Conservation (phyloP, 2,888 invertebrate genomes). For the Agrotis segetum region DNA sequence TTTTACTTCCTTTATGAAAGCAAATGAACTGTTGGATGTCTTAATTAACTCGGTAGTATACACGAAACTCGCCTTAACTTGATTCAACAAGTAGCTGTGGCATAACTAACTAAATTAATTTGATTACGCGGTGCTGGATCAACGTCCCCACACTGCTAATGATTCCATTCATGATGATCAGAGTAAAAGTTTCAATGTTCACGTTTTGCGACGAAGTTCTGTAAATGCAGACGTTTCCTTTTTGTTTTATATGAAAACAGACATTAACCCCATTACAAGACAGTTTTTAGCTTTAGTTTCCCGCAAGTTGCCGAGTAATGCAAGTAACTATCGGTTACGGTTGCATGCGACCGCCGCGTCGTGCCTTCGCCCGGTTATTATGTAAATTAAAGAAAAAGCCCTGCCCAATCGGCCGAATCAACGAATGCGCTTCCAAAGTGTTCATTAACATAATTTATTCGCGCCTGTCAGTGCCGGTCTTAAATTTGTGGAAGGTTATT, state of each 20-base stretch:
- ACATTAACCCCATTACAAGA: constrained; percentile 48
- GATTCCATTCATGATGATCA: constrained; percentile 47
- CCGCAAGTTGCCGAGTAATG: constrained; percentile 40
- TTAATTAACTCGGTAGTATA: constrained; percentile 62
- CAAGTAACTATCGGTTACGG: constrained; percentile 64
- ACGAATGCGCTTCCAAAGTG: constrained; percentile 88
- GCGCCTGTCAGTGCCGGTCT: constrained; percentile 87
- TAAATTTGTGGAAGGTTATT: constrained; percentile 88
- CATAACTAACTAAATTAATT: constrained; percentile 58
- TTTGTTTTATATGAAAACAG: constrained; percentile 17
- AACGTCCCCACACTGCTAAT: constrained; percentile 38
- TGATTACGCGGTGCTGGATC: constrained; percentile 51
- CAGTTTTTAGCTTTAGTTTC: constrained; percentile 47
- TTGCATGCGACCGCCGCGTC: constrained; percentile 61
- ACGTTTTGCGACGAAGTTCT: constrained; percentile 18
- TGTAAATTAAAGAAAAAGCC: constrained; percentile 84
- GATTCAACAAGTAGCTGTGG: constrained; percentile 63
- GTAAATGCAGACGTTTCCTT: constrained; percentile 15
- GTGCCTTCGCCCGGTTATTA: constrained; percentile 75
- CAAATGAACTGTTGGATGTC: constrained; percentile 60
- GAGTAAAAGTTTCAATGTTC: constrained; percentile 35
- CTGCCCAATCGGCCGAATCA: constrained; percentile 82
- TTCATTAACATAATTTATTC: constrained; percentile 91
- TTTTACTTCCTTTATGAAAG: constrained; percentile 61
- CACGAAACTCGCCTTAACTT: constrained; percentile 62